Base-by-base conservation (phyloP, 1,140 invertebrate genomes). In the Drosophila lacteicornis region DNA sequence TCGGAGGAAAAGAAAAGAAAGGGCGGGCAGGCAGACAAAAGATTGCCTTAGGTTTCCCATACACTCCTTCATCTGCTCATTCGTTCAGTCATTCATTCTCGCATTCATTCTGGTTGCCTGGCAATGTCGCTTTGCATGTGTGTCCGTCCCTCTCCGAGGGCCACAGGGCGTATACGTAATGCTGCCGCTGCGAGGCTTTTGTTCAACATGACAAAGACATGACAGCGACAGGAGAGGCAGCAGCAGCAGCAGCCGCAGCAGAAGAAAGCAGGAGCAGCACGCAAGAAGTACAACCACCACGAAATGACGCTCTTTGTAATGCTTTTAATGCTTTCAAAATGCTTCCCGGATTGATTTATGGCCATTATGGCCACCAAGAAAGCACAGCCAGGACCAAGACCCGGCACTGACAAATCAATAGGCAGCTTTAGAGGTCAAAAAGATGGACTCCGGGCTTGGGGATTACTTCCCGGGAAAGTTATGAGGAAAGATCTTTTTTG, bases 201-300 rank as follows among this genome's bases (percentile, higher is more conserved):
- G 84, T 87, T 88, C 84, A 84, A 87, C 84, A 88, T 87, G 84
- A 87, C 84, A 87, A 88, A 88, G 84, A 87, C 84, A 87, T 84
- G 84, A 87, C 84, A 87, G 83, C 80, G 61, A 65, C 65, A 75
- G 75, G 50, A 60, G 56, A 47, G 57, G 47, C 51, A 25, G 43
- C 60, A 42, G 45, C 67, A 46, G 40, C 36, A 36, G 36, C 11
- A 27, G 56, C 36, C 27, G 40, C 22, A 45, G 38, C 13, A 27
- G 15, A 38, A 55, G 51, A 55, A 55, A 38, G 33, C 33, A 22
- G 51, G 51, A 38, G 30, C 63, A 46, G 33, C 58, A 74, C 55
- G 68, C 68, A 73, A 69, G 51, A 42, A 57, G 25, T 57, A 71
- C 50, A 58, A 67, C 63, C 50, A 56, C 51, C 49, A 76, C 81